Evolutionary conservation across 2,797 vertebrate genomes (phyloP).

Genomic region (Sebastes vulpes): DNA sequence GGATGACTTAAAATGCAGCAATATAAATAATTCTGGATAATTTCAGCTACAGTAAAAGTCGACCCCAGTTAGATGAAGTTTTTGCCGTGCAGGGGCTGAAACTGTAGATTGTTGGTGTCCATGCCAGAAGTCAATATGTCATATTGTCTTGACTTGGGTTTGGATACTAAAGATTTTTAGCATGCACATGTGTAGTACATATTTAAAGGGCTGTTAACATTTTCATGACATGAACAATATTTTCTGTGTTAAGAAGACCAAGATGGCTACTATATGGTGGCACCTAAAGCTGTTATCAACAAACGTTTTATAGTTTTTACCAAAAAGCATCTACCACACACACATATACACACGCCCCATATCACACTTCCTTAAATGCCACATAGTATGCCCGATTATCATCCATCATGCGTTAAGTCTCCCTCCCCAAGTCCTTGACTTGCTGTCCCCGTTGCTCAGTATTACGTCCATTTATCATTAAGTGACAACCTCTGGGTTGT

Average conservation of each 20-base stretch:
- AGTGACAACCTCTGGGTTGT: constrained; percentile 63
- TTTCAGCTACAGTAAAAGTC: neutral
- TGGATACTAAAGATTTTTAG: neutral
- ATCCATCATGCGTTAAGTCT: constrained; percentile 63
- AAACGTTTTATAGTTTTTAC: neutral
- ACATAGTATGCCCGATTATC: constrained; percentile 50
- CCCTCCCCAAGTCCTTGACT: constrained; percentile 65
- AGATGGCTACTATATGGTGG: neutral
- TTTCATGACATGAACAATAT: neutral
- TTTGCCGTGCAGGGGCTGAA: neutral
- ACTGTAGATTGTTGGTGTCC: neutral
- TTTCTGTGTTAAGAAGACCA: neutral
- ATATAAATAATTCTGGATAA: neutral
- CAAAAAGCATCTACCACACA: neutral
- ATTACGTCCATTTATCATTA: constrained; percentile 68
- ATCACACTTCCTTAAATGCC: constrained; percentile 38
- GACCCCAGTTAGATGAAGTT: neutral
- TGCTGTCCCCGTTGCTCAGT: constrained; percentile 44
- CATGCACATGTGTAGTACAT: neutral
- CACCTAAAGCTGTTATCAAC: neutral
- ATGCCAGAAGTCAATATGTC: neutral
- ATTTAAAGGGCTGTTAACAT: too few species aligned
- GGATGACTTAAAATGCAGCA: neutral
- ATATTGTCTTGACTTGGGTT: neutral
- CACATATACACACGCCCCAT: neutral